These are phyloP conservation scores for Cynoglossus semilaevis DNA, from an alignment of 2,113 vertebrate species.

Conservation along the genomic window DNA sequence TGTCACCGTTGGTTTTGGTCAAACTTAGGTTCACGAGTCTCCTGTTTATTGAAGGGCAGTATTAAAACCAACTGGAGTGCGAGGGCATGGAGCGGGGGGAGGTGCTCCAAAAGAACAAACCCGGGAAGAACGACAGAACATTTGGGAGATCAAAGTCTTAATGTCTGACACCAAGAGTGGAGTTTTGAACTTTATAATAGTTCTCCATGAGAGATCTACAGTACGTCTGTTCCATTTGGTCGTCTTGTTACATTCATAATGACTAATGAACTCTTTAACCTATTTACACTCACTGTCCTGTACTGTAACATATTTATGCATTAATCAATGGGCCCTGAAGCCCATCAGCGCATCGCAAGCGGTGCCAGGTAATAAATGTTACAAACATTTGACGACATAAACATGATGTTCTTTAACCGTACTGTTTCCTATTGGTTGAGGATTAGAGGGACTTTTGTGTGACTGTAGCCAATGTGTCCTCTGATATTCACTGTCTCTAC, in stretches of 20 bases:
- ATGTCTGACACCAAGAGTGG: slow-evolving; percentile 35
- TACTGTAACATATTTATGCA: slow-evolving; percentile 62
- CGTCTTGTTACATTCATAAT: slow-evolving; percentile 51
- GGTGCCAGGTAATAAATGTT: slow-evolving; percentile 44
- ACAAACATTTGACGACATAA: slow-evolving; percentile 38
- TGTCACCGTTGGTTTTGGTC: slow-evolving; percentile 30
- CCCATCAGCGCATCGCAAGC: slow-evolving; percentile 38
- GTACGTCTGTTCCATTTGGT: slow-evolving; percentile 36
- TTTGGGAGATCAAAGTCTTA: slow-evolving; percentile 49
- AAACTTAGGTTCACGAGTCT: slow-evolving; percentile 30
- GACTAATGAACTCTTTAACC: slow-evolving; percentile 55
- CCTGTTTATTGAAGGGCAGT: slow-evolving; percentile 51
- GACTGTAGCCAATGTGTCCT: slow-evolving; percentile 41
- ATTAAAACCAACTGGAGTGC: slow-evolving; percentile 28
- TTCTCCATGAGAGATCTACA: slow-evolving; percentile 37
- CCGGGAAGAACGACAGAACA: slow-evolving; percentile 3
- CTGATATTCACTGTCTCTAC: slow-evolving; percentile 16
- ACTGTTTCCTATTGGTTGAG: slow-evolving; percentile 46
- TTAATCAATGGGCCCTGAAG: slow-evolving; percentile 51
- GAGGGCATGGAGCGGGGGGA: not conserved
- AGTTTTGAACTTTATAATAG: slow-evolving; percentile 30
- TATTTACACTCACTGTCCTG: slow-evolving; percentile 62
- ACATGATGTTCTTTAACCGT: slow-evolving; percentile 45
- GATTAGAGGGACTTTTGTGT: slow-evolving; percentile 40
- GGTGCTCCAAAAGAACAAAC: slow-evolving; percentile 23